Base-by-base conservation (phyloP, 2,797 vertebrate species). In the Sciurus carolinensis region DNA sequence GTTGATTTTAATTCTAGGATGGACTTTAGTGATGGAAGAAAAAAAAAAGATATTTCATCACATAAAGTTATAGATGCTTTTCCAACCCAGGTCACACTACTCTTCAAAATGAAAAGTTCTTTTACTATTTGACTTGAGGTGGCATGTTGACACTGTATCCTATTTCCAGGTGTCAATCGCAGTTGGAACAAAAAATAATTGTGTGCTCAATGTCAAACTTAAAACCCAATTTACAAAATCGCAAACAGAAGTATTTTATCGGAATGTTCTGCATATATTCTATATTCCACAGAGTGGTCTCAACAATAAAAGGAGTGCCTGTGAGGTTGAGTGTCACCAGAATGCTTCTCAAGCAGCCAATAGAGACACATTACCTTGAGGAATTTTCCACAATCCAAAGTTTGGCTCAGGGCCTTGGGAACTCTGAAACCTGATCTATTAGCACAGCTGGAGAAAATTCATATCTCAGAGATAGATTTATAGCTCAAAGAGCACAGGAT, bases 361-460 rank as follows among this genome's bases (percentile, higher is more conserved):
- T 20, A 54, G 62, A 30, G 18, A 94, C 28, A 59, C 8, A 2
- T 44, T n/a, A 59, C 42, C 42, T 52, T 33, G 67, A 81, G 39
- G 33, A 59, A 89, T 59, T 96, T 91, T 64, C 52, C 62, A 81
- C 15, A 69, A 36, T 26, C 76, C 52, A 57, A 79, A 64, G 75
- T 87, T 81, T 76, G 39, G 82, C 76, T 47, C 69, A 17, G 17
- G 52, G 59, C 28, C 50, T 77, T 82, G 9, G 24, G 67, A 69
- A 1, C 64, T 80, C 36, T 64, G 57, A 88, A 94, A 91, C 36
- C n/a, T 10, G 39, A 87, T 57, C 26, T 81, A 66, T 28, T 24
- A 52, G 79, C 80, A 47, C 57, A 62, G 39, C 26, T 52, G 73
- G 33, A 94, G 57, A 30, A 79, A 95, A 95, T 44, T 59, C 28